Evolutionary conservation across 2,888 invertebrate genomes (phyloP), one percentile per base, ranked within the genome.

Genomic region (Xanthorhoe spadicearia): DNA sequence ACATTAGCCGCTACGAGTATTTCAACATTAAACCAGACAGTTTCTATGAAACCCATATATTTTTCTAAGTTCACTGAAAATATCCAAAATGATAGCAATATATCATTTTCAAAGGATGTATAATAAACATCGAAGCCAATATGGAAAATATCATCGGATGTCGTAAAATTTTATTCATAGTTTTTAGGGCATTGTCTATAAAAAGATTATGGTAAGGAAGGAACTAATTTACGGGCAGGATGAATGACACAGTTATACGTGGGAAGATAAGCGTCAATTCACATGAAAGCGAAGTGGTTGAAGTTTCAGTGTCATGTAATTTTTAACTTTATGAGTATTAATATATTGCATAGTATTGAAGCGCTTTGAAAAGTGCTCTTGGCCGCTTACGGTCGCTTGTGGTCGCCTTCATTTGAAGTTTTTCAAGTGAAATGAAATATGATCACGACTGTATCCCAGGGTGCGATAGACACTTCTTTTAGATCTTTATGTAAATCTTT

Each of bases 51-150:
- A 43, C 38, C 13, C 38, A 38, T 13, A 23, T n/a, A 23, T 13
- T 13, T 43, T 13, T 13, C 38, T 43, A 43, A 13, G 13, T 43
- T 13, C 38, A 43, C 38, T 43, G 38, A 43, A 43, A 43, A 13
- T 2, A 17, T 17, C 9, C 49, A 19, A 18, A 50, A 18, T 13
- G 8, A n/a, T n/a, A n/a, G 19, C 19, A 23, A 6, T 52, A 52
- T 15, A 52, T 52, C 52, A 52, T 52, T 52, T 43, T 43, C 38
- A 43, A 43, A 43, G 38, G 38, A 43, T 43, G 10, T 38, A 35
- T 38, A 7, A 13, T 43, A 13, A 43, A 43, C 38, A 43, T 43
- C 38, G 38, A 43, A 43, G 38, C 3, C 38, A 43, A 43, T 43
- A 43, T 43, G 38, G 38, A 43, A 43, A 13, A 43, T 43, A 43